A percentile compares a stretch with the other conserved stretches of the same genome.
Conservation (phyloP, 2,888 invertebrate species). For the Oscheius myriophilus region DNA sequence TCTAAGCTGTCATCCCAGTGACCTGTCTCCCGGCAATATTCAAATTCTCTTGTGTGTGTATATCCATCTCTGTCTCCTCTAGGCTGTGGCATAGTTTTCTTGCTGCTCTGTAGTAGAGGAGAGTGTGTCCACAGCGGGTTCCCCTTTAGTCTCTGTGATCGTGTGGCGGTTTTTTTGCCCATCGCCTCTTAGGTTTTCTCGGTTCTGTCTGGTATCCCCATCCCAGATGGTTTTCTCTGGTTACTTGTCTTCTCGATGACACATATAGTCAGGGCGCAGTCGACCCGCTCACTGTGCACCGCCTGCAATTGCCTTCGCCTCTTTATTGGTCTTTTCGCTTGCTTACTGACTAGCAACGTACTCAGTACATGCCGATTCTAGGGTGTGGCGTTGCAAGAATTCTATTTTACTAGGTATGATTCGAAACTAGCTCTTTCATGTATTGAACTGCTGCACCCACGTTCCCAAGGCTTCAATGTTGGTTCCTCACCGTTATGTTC, state of each 20-base stretch:
- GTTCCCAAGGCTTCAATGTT: constrained; percentile 16
- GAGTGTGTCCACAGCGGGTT: constrained; percentile 24
- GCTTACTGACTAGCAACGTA: constrained; percentile 25
- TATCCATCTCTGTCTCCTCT: constrained; percentile 17
- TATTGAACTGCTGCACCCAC: constrained; percentile 19
- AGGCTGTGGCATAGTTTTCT: constrained; percentile 26
- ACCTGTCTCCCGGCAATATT: constrained; percentile 8
- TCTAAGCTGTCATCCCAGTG: constrained; percentile 46
- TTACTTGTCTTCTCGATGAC: constrained; percentile 31
- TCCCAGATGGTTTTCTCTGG: constrained; percentile 28
- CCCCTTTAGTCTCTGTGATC: constrained; percentile 32
- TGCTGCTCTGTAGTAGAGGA: constrained; percentile 25
- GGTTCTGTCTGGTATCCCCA: constrained; percentile 32
- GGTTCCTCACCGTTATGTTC: constrained; percentile 24
- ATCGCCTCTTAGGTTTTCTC: constrained; percentile 34
- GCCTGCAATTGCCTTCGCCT: constrained; percentile 34
- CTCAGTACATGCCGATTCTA: constrained; percentile 26
- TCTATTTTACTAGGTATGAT: constrained; percentile 28
- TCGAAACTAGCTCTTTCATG: constrained; percentile 28
- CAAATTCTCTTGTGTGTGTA: constrained; percentile 14
- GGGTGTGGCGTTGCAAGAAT: constrained; percentile 25
- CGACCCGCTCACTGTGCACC: constrained; percentile 4
- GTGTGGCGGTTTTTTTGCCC: constrained; percentile 28
- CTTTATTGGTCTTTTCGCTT: constrained; percentile 24
- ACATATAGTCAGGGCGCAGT: constrained; percentile 32